phyloP scores from a whole-genome alignment of 2,113 vertebrate species.

The Lagopus muta region DNA sequence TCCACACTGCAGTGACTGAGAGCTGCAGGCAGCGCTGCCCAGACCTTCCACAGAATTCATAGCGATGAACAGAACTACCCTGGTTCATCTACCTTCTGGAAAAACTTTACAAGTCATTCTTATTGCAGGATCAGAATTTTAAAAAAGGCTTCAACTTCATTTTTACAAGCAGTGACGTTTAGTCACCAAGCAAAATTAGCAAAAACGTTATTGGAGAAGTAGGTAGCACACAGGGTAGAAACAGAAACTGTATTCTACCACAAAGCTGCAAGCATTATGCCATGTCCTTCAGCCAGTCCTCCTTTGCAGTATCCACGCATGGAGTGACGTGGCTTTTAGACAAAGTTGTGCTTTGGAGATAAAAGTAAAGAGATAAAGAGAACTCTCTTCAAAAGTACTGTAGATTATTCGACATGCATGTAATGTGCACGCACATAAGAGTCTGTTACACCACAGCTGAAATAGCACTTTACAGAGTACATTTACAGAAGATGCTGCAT shows the following conservation, averaged over 20 bases:
- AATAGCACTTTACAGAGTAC: neutral
- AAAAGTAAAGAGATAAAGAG: neutral
- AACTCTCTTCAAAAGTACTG: neutral
- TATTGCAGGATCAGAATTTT: neutral
- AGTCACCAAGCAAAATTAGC: neutral
- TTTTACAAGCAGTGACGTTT: neutral
- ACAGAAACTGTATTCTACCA: neutral
- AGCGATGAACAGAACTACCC: neutral
- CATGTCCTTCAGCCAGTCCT: neutral
- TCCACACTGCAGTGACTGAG: neutral
- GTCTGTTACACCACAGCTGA: neutral
- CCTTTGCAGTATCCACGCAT: neutral
- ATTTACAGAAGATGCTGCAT: neutral
- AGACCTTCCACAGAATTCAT: neutral
- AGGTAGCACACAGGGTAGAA: neutral
- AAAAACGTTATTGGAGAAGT: neutral
- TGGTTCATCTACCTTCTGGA: neutral
- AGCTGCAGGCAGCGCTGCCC: neutral
- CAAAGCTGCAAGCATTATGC: neutral
- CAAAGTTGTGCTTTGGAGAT: neutral
- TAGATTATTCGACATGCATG: neutral
- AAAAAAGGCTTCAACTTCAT: neutral
- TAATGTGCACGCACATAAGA: neutral
- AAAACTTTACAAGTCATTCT: neutral
- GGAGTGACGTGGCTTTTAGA: neutral